A percentile compares a stretch with the other conserved stretches of the same genome.
These are phyloP conservation scores for Halcyon leucocephala DNA, from an alignment of 2,797 vertebrate genomes.

Conservation along the genomic window DNA sequence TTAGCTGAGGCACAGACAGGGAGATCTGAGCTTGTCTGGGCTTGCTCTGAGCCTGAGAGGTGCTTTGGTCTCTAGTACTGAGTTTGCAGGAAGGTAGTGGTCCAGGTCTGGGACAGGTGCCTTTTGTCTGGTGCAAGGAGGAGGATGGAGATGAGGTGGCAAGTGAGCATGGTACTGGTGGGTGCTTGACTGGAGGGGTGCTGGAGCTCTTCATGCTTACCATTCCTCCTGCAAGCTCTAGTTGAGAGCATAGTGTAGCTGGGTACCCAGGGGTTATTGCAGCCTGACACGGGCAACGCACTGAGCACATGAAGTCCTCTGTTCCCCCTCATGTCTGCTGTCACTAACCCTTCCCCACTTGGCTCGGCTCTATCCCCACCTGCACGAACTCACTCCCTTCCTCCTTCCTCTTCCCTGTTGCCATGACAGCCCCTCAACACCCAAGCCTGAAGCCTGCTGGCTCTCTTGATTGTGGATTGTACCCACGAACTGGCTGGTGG, in stretches of 20 bases:
- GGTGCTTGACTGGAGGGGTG: background rate
- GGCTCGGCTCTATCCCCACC: background rate
- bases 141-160: background rate
- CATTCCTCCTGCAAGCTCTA: background rate
- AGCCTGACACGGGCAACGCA: background rate
- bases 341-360: slow-evolving; percentile 46
- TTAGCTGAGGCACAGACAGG: background rate
- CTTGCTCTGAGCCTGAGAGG: background rate
- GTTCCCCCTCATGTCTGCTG: background rate
- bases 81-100: background rate
- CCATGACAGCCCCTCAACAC: slow-evolving; percentile 71
- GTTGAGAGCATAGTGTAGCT: background rate
- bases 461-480: slow-evolving; percentile 80
- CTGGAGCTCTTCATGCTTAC: background rate
- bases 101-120: background rate
- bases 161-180: background rate
- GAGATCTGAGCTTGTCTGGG: background rate
- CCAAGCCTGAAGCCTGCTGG: slow-evolving; percentile 56
- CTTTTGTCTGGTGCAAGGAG: background rate
- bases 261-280: background rate
- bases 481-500: slow-evolving; percentile 1
- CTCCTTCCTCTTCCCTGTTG: slow-evolving; percentile 17
- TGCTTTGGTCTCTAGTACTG: background rate
- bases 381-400: slow-evolving; percentile 39
- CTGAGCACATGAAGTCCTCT: background rate